These are phyloP conservation scores for Setipinna tenuifilis DNA, from an alignment of 2,797 vertebrate genomes.

Conservation along the genomic window DNA sequence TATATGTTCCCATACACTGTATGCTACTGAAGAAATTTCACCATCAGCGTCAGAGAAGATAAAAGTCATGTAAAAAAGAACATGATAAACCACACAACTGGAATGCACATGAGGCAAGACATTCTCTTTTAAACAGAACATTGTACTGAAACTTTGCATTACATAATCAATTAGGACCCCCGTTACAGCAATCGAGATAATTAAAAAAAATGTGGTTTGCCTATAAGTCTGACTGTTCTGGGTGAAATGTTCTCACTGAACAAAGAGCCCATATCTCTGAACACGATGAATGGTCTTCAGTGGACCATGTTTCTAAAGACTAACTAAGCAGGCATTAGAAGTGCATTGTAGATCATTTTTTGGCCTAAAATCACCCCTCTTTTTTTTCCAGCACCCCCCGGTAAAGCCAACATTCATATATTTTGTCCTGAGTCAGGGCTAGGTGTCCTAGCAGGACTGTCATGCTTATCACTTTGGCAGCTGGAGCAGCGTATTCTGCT, in stretches of 20 bases:
- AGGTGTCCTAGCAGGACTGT: slow-evolving; percentile 2
- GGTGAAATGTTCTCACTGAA: neutral
- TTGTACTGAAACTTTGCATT: neutral
- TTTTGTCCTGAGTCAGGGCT: slow-evolving; percentile 25
- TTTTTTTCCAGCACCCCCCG: neutral
- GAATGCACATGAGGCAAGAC: neutral
- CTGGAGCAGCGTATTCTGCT: slow-evolving; percentile 29
- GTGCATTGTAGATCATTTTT: neutral
- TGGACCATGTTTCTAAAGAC: neutral
- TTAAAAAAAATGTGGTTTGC: neutral
- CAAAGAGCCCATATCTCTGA: neutral
- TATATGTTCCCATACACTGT: neutral
- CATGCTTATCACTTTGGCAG: slow-evolving; percentile 28
- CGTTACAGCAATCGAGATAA: neutral
- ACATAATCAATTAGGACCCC: neutral
- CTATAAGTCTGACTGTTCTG: neutral
- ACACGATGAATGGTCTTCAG: neutral
- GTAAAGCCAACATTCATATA: neutral
- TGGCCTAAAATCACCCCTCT: neutral
- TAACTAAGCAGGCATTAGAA: neutral
- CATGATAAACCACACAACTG: neutral
- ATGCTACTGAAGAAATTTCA: neutral
- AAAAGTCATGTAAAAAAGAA: neutral
- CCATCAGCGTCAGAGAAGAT: neutral
- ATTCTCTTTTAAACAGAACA: neutral